A percentile compares a stretch with the other conserved stretches of the same genome.
phyloP scores from a whole-genome alignment of 2,113 vertebrate species.

The Tenebrosternarchus preto region DNA sequence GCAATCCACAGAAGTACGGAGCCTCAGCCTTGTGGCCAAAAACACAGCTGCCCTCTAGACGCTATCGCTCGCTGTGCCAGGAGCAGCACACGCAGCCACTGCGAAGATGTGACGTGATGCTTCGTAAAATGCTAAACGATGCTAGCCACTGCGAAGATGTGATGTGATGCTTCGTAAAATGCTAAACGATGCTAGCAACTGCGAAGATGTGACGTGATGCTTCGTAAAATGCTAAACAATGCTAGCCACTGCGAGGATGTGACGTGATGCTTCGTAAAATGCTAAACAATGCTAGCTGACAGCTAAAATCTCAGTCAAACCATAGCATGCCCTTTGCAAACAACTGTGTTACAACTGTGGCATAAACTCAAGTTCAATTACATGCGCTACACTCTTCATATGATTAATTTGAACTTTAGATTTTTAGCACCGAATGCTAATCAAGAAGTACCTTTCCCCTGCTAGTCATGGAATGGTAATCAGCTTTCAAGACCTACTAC shows the following conservation, averaged over 20 bases:
- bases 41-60: background rate
- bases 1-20: background rate
- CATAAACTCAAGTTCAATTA: too few species aligned
- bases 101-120: background rate
- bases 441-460: background rate
- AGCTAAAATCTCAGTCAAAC: background rate
- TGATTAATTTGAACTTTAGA: background rate
- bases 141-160: too few species aligned
- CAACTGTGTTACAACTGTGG: too few species aligned
- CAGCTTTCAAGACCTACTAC: background rate
- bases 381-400: background rate
- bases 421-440: background rate
- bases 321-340: background rate
- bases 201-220: background rate
- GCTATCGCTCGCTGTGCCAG: background rate
- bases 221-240: too few species aligned
- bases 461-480: background rate
- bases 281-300: background rate
- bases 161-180: too few species aligned
- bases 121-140: too few species aligned
- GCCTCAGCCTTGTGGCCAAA: background rate
- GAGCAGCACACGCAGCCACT: background rate
- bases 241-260: background rate
- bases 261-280: background rate
- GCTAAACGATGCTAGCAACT: background rate